Conservation (phyloP, 2,113 vertebrate species). For the Semnornis frantzii region DNA sequence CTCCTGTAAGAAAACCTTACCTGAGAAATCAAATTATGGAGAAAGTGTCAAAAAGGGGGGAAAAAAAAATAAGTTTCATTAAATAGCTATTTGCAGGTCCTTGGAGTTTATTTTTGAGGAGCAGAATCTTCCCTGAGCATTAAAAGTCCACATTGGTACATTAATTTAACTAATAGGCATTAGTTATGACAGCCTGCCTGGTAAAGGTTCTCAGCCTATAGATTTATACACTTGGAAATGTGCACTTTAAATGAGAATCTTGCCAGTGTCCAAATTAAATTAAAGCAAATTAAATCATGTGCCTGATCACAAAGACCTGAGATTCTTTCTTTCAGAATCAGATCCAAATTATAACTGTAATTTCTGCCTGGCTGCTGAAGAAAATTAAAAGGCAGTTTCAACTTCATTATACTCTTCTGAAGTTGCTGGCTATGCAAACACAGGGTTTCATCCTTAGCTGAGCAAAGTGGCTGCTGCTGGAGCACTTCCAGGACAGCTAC, state of each 20-base stretch:
- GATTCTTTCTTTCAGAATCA: constrained; percentile 32
- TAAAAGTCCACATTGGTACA: constrained; percentile 50
- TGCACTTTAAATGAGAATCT: constrained; percentile 37
- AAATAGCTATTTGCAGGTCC: constrained; percentile 65
- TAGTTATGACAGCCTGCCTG: constrained; percentile 63
- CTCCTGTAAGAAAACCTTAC: constrained; percentile 13
- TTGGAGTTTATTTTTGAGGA: constrained; percentile 69
- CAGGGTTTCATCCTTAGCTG: not conserved
- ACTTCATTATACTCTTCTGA: constrained; percentile 46
- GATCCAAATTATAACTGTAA: constrained; percentile 66
- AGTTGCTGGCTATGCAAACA: constrained; percentile 12
- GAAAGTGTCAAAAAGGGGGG: constrained; percentile 39
- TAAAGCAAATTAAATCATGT: constrained; percentile 62
- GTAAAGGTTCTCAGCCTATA: constrained; percentile 61
- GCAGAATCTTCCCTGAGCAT: constrained; percentile 52
- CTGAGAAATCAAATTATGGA: constrained; percentile 19
- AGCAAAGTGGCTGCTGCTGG: not conserved
- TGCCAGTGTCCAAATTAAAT: constrained; percentile 58
- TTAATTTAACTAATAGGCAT: constrained; percentile 66
- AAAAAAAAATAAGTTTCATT: constrained; percentile 58
- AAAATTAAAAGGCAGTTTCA: constrained; percentile 67
- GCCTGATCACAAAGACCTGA: constrained; percentile 36
- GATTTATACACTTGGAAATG: constrained; percentile 58
- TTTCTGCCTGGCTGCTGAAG: constrained; percentile 7
- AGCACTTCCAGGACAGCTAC: not conserved